These are phyloP conservation scores for Morone saxatilis DNA, from an alignment of 2,113 vertebrate species.

Conservation along the genomic window DNA sequence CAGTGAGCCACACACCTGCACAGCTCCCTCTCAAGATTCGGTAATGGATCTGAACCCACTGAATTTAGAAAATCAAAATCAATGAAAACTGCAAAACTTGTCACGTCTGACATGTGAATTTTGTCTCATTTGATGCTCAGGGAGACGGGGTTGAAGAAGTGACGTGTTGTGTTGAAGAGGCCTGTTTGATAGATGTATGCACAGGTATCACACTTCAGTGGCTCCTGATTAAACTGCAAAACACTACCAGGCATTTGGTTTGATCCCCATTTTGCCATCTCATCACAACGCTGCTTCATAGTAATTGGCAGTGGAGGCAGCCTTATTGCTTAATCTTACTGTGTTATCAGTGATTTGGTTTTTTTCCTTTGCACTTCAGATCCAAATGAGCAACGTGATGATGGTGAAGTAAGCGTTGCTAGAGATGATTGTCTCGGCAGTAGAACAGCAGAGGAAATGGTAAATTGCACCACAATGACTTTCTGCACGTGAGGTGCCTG, in stretches of 20 bases:
- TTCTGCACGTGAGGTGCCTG: slow-evolving; percentile 2
- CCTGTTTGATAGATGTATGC: slow-evolving; percentile 17
- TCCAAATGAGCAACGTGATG: not conserved
- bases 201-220: slow-evolving; percentile 28
- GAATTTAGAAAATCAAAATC: not conserved
- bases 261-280: not conserved
- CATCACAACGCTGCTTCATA: not conserved
- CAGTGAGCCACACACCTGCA: not conserved
- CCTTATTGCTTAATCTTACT: not conserved
- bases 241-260: not conserved
- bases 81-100: not conserved
- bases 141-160: not conserved
- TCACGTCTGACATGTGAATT: not conserved
- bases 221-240: not conserved
- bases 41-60: slow-evolving; percentile 25
- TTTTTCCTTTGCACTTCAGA: slow-evolving; percentile 17
- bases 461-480: slow-evolving; percentile 26
- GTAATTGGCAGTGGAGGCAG: not conserved
- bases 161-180: not conserved
- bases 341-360: not conserved
- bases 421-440: not conserved
- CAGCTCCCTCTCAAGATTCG: not conserved
- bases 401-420: not conserved
- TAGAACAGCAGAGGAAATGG: slow-evolving; percentile 43
- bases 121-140: slow-evolving; percentile 37